Base-by-base conservation (phyloP, 2,888 invertebrate species). In the Rhingia rostrata region DNA sequence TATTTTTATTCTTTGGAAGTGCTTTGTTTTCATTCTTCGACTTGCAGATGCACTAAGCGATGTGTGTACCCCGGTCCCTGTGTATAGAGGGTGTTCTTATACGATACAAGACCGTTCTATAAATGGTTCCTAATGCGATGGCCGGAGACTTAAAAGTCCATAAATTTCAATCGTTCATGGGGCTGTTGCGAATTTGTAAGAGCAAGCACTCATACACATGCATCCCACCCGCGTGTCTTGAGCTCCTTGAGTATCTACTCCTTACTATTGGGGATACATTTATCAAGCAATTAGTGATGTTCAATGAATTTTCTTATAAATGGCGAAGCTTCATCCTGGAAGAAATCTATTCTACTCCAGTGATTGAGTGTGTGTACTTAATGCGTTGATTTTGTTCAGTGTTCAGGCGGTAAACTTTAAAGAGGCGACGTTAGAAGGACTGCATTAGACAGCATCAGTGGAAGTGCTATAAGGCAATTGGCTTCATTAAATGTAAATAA, bases 251-350 rank as follows among this genome's bases (percentile, higher is more conserved):
- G 9, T 30, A 49, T 22, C 9, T 43, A 49, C 45, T 37, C 53
- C 22, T 22, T 30, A 10, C 12, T 60, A 77, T 70, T 49, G 35
- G 56, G 66, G 69, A 53, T 66, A 64, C 79, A 79, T 73, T 66
- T 60, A 72, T 80, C 73, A 80, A 41, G 41, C 80, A 80, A 80
- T 80, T 80, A 80, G 80, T 53, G 53, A 60, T 73, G 80, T 80
- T 80, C 80, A 66, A 80, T 73, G 60, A 67, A 67, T 73, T 80
- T 66, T 67, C 66, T 66, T 51, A 72, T 79, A 66, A 66, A 79
- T 78, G 47, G 64, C 49, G 12, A 41, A 41, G 45, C 69, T 33
- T 49, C 14, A 47, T 33, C n/a, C 22, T 45, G 6, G 45, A 73
- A 45, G 54, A 45, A 63, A 54, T 54, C 54, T 45, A 12, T 53